These are phyloP conservation scores for Desoria tigrina DNA, from an alignment of 2,888 invertebrate species.

Conservation along the genomic window DNA sequence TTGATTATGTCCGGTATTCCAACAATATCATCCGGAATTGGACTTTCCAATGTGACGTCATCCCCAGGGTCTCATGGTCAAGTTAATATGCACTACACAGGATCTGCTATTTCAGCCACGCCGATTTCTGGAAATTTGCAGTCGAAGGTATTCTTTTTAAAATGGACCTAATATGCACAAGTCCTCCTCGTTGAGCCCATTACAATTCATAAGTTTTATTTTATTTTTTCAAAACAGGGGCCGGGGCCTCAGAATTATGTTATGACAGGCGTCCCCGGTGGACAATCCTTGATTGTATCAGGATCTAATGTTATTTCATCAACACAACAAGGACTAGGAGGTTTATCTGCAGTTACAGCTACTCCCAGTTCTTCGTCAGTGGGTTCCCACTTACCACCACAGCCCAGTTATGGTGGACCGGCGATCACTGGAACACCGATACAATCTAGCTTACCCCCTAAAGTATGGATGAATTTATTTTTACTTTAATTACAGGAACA, in stretches of 20 bases:
- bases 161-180: not conserved
- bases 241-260: constrained; percentile 25
- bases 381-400: constrained; percentile 10
- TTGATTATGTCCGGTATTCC: constrained; percentile 28
- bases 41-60: constrained; percentile 4
- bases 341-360: constrained; percentile 22
- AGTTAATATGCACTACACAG: constrained; percentile 30
- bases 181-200: not conserved
- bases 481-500: no score
- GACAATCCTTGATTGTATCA: constrained; percentile 27
- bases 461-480: constrained; percentile 17
- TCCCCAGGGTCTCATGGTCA: constrained; percentile 23
- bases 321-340: constrained; percentile 17
- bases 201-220: no score
- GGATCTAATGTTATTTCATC: constrained; percentile 22
- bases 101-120: constrained; percentile 22
- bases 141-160: constrained; percentile 21
- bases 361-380: not conserved
- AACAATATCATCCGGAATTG: constrained; percentile 17
- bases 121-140: constrained; percentile 16
- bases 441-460: constrained; percentile 25
- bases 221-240: not conserved
- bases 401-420: constrained; percentile 19
- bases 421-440: constrained; percentile 18
- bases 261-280: constrained; percentile 20